Base-by-base conservation (phyloP, 2,113 vertebrate genomes). In the Sprattus sprattus region DNA sequence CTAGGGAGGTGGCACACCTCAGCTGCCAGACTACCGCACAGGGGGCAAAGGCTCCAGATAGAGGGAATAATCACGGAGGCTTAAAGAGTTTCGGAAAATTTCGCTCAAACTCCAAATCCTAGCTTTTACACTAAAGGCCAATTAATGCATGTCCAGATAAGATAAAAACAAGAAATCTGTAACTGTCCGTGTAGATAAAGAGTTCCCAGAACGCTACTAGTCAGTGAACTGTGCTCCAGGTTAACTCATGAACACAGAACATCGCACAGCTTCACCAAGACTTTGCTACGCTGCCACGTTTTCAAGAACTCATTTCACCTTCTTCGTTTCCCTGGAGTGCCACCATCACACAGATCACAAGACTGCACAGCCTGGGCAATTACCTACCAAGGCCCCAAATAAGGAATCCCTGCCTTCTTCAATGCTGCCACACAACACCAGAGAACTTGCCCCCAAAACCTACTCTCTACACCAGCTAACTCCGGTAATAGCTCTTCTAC, bases 401-500 rank as follows among this genome's bases (percentile, higher is more conserved):
- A 32, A 78, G 28, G 32, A 78, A 39, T 13, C 71, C 28, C 25
- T 44, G 18, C 32, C 71, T 78, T 16, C 28, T 39, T 11, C 71
- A 78, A 15, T 39, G 28, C 11, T 39, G 71, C 32, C 28, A 78
- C 25, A 11, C 71, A 78, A 78, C 71, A 71, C 64, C 64, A 78
- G 15, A 13, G 1, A 78, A 39, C 32, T 6, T 78, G 71, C 71
- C 32, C 71, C 39, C 28, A 78, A 32, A 15, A 78, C 25, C 60
- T 39, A 28, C 13, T 3, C 71, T 39, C 28, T 5, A 11, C 32
- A 15, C 10, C 9, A 2, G 28, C 28, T 32, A 78, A 39, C 16
- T 39, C 71, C 52, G 88, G 83, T 82, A 28, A 87, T 71, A 84
- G 85, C 4, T 20, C 45, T 86, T 71, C 32, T 84, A 85, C 44